These are phyloP conservation scores for Diabrotica virgifera DNA, from an alignment of 1,140 invertebrate genomes.

Conservation along the genomic window DNA sequence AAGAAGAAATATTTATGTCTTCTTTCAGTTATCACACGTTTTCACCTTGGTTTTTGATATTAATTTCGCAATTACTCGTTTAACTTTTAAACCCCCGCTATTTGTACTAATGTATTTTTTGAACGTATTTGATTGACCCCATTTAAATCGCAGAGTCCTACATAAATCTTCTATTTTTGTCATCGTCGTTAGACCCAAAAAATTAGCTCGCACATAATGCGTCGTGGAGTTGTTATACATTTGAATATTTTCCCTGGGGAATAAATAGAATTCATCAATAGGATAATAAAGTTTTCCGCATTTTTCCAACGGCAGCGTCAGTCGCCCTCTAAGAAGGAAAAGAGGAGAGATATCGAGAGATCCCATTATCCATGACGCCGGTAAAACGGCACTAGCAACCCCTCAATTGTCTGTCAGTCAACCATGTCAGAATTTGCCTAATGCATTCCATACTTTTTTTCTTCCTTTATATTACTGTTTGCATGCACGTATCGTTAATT, in stretches of 20 bases:
- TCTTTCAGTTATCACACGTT: too few relatives aligned
- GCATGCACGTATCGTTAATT: constrained; percentile 17
- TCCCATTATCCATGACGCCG: constrained; percentile 6
- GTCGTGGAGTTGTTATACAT: not conserved
- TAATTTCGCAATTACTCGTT: too few relatives aligned
- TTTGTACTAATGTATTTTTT: too few relatives aligned
- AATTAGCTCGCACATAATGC: not conserved
- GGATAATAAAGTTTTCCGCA: constrained; percentile 2
- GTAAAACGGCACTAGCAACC: constrained; percentile 9
- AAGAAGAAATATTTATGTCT: too few relatives aligned
- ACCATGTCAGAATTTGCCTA: constrained; percentile 19
- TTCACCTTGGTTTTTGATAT: too few relatives aligned
- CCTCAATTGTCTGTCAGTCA: constrained; percentile 13
- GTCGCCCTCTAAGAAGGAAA: not conserved
- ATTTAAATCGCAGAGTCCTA: too few relatives aligned
- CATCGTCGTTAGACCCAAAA: too few relatives aligned
- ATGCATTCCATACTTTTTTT: constrained; percentile 15
- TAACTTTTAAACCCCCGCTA: too few relatives aligned
- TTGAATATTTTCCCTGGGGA: not conserved
- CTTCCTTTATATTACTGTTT: constrained; percentile 16
- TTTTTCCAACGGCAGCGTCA: constrained; percentile 1
- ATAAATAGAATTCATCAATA: not conserved
- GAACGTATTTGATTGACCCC: too few relatives aligned
- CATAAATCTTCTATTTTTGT: too few relatives aligned
- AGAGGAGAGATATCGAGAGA: constrained; percentile 7